Conservation (phyloP, 2,888 invertebrate genomes). For the Hesperia comma region DNA sequence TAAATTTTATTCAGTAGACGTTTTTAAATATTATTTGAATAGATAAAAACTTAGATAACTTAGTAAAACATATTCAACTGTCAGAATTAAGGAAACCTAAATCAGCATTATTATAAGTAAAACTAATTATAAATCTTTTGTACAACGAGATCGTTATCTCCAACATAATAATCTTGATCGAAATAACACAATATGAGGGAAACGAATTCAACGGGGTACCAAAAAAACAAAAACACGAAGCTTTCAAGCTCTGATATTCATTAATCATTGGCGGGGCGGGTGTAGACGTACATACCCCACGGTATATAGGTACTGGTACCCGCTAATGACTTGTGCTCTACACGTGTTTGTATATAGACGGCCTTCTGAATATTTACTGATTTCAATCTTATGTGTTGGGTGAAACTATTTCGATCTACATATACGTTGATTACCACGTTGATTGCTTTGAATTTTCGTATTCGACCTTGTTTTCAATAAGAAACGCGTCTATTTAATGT, state of each 20-base stretch:
- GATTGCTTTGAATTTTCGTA: constrained; percentile 20
- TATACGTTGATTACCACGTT: constrained; percentile 18
- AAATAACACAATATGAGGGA: constrained; percentile 42
- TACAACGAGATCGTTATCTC: constrained; percentile 3
- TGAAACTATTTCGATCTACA: constrained; percentile 32
- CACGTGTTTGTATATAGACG: constrained; percentile 37
- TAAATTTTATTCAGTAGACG: neutral
- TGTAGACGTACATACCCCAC: constrained; percentile 52
- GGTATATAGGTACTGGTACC: constrained; percentile 44
- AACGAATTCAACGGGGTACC: constrained; percentile 49
- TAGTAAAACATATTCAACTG: neutral
- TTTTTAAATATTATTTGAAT: neutral
- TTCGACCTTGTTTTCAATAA: no score
- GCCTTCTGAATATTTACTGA: constrained; percentile 35
- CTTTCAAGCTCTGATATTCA: constrained; percentile 71
- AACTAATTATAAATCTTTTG: neutral
- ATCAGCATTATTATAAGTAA: constrained; percentile 9
- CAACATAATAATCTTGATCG: constrained; percentile 35
- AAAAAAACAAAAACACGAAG: constrained; percentile 62
- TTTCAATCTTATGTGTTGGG: constrained; percentile 35
- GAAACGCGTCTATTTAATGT: no score
- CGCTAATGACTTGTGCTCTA: constrained; percentile 60
- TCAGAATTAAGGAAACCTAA: constrained; percentile 4
- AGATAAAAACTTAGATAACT: neutral
- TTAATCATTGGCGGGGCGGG: constrained; percentile 77